phyloP scores from a whole-genome alignment of 2,888 invertebrate genomes.

The Tridacna crocea region DNA sequence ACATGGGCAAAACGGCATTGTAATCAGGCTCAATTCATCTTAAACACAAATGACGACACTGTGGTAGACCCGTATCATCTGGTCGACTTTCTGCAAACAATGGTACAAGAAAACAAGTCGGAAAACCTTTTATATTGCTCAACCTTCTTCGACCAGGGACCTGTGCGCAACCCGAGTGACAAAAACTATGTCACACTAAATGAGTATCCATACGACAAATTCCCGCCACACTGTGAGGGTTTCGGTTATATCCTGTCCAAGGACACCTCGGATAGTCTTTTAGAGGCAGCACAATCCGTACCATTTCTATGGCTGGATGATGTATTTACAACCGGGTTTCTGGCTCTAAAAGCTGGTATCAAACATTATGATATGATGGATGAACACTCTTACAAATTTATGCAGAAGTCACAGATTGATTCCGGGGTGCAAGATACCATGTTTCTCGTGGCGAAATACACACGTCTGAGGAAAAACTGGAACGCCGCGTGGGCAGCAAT shows the following conservation, averaged over 20 bases:
- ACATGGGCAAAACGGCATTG: constrained; percentile 78
- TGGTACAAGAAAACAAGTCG: neutral
- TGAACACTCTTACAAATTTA: constrained; percentile 35
- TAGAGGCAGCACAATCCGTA: constrained; percentile 42
- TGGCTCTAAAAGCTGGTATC: constrained; percentile 53
- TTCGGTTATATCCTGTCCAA: constrained; percentile 49
- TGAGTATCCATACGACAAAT: constrained; percentile 67
- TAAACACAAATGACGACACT: constrained; percentile 82
- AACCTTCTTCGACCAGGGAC: constrained; percentile 47
- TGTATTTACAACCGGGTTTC: constrained; percentile 74
- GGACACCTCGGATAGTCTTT: constrained; percentile 19
- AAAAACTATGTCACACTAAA: constrained; percentile 65
- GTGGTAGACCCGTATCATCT: constrained; percentile 86
- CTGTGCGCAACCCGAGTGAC: constrained; percentile 51
- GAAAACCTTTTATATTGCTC: constrained; percentile 66
- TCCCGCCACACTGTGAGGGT: constrained; percentile 74
- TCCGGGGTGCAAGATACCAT: constrained; percentile 19
- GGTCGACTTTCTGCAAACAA: constrained; percentile 77
- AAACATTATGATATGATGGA: constrained; percentile 40
- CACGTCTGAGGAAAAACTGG: constrained; percentile 36
- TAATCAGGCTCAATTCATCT: constrained; percentile 73
- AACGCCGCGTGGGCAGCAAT: constrained; percentile 32
- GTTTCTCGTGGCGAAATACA: constrained; percentile 34
- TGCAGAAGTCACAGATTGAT: constrained; percentile 37
- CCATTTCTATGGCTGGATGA: constrained; percentile 72